Conservation (phyloP, 2,113 vertebrate species). For the Nymphicus hollandicus region DNA sequence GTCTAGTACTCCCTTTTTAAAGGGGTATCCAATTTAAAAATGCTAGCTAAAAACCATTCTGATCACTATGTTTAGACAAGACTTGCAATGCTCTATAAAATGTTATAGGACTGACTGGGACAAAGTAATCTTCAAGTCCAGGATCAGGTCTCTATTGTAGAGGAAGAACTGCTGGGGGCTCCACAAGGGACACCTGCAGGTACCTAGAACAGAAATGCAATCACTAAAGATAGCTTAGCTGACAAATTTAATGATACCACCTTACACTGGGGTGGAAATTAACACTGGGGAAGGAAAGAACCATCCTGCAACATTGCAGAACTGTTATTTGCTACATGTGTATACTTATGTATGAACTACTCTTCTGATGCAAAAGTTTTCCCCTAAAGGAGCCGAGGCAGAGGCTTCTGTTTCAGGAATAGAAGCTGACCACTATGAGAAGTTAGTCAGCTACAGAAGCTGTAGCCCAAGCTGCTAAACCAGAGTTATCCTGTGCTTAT, state of each 20-base stretch:
- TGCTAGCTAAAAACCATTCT: constrained; percentile 18
- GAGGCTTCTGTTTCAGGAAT: background rate
- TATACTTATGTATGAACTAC: background rate
- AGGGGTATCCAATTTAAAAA: constrained; percentile 38
- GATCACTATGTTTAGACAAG: constrained; percentile 21
- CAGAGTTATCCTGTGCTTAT: background rate
- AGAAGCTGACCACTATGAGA: background rate
- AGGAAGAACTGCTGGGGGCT: constrained; percentile 72
- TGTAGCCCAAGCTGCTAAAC: background rate
- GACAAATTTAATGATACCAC: background rate
- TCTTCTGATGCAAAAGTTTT: background rate
- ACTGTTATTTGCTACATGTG: background rate
- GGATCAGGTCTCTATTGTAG: constrained; percentile 42
- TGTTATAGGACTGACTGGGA: background rate
- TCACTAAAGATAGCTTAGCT: background rate
- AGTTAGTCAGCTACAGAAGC: background rate
- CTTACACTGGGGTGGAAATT: background rate
- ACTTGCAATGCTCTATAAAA: constrained; percentile 39
- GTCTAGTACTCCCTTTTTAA: constrained; percentile 10
- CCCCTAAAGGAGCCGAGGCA: background rate
- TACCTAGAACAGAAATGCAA: constrained; percentile 69
- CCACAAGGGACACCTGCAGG: constrained; percentile 77
- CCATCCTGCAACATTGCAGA: background rate
- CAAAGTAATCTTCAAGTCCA: background rate
- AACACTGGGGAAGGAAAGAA: background rate